Evolutionary conservation across 2,797 vertebrate species (phyloP).

Genomic region (Thunnus albacares): DNA sequence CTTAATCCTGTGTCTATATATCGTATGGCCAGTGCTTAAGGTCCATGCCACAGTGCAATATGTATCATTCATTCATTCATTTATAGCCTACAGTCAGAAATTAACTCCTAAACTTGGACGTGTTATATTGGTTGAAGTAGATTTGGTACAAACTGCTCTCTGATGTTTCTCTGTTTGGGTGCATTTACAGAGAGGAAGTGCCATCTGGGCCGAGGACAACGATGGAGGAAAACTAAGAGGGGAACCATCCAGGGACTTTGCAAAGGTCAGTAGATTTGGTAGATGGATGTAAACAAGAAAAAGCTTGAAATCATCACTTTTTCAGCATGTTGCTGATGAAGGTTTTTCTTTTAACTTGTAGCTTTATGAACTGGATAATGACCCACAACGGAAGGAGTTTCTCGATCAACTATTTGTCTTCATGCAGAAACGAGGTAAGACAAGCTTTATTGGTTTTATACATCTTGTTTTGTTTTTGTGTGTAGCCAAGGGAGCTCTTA

Average conservation of each 20-base stretch:
- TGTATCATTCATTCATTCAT: neutral
- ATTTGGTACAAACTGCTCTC: neutral
- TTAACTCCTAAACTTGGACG: neutral
- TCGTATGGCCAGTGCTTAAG: neutral
- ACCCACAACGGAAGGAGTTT: slow-evolving; percentile 96
- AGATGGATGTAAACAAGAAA: slow-evolving; percentile 13
- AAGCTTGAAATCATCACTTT: slow-evolving; percentile 1
- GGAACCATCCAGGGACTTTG: slow-evolving; percentile 96
- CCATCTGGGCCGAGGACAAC: slow-evolving; percentile 91
- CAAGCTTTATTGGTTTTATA: neutral
- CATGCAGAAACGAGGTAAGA: slow-evolving; percentile 96
- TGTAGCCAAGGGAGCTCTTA: neutral
- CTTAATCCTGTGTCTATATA: neutral
- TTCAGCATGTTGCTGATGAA: slow-evolving; percentile 9
- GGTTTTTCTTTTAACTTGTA: slow-evolving; percentile 56
- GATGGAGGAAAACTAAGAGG: slow-evolving; percentile 90
- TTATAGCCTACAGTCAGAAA: neutral
- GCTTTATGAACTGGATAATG: slow-evolving; percentile 96
- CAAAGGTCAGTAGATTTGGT: slow-evolving; percentile 89
- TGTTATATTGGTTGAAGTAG: neutral
- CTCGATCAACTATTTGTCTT: slow-evolving; percentile 96
- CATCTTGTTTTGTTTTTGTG: neutral
- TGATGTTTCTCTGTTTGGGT: slow-evolving; percentile 18
- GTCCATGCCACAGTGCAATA: no score
- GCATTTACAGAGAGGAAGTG: slow-evolving; percentile 81